A percentile compares a stretch with the other conserved stretches of the same genome.
Evolutionary conservation across 2,113 vertebrate genomes (phyloP).

Genomic region (Paradoxurus hermaphroditus): DNA sequence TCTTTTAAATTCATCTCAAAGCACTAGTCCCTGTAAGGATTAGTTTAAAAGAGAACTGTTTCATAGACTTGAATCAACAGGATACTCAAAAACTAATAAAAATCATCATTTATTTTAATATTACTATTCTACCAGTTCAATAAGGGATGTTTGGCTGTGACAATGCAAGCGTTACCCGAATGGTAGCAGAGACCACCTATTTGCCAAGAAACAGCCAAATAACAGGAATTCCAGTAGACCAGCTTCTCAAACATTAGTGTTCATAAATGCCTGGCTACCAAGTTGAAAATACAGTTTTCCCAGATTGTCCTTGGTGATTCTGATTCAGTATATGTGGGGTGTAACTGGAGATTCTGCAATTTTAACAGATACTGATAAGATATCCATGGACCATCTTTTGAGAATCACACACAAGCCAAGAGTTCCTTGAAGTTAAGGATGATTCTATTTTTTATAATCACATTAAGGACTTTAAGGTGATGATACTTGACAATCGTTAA

Average conservation of each 20-base stretch:
- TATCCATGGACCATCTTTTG: neutral
- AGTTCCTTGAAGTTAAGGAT: neutral
- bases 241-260: neutral
- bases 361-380: neutral
- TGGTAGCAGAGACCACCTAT: neutral
- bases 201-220: conserved; percentile 23
- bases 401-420: conserved; percentile 2
- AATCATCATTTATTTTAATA: neutral
- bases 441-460: neutral
- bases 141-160: neutral
- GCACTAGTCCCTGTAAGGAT: neutral
- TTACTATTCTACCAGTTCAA: neutral
- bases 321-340: neutral
- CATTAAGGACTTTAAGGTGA: conserved; percentile 7
- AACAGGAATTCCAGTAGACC: neutral
- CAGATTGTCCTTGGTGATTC: neutral
- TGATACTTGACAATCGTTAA: neutral
- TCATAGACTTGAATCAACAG: neutral
- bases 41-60: neutral
- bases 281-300: neutral
- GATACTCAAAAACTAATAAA: neutral
- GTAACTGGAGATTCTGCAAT: neutral
- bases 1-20: conserved; percentile 24
- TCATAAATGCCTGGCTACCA: neutral
- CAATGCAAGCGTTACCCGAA: neutral